These are phyloP conservation scores for Thunnus thynnus DNA, from an alignment of 2,113 vertebrate species.

Conservation along the genomic window DNA sequence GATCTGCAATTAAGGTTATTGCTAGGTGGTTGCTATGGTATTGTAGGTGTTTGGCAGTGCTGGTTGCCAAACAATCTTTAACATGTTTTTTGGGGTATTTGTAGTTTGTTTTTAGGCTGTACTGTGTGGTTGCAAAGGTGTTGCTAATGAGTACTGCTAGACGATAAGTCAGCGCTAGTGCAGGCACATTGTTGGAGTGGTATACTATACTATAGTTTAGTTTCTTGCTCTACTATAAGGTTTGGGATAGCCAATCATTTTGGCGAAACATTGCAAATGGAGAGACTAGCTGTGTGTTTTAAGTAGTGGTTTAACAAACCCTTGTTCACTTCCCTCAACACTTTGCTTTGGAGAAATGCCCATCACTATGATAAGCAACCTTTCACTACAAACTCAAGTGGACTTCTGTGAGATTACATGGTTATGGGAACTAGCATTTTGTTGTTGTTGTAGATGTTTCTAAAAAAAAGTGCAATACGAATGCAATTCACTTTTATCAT, in stretches of 20 bases:
- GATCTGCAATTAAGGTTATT: background rate
- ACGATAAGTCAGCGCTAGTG: too few relatives aligned
- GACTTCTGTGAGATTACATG: too few relatives aligned
- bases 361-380: background rate
- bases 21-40: background rate
- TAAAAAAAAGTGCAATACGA: background rate
- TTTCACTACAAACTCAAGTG: too few relatives aligned
- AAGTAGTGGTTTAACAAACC: slow-evolving; percentile 1
- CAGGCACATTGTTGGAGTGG: background rate
- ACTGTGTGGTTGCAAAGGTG: background rate
- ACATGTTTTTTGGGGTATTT: too few relatives aligned
- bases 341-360: background rate
- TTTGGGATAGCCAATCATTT: background rate
- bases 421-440: too few relatives aligned
- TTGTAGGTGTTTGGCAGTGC: background rate
- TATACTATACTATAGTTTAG: background rate
- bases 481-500: background rate
- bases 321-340: background rate
- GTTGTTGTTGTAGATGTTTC: too few relatives aligned
- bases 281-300: background rate
- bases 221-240: background rate
- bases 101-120: too few relatives aligned
- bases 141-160: background rate
- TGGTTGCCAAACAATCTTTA: background rate
- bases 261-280: background rate